phyloP scores from a whole-genome alignment of 2,888 invertebrate genomes.

The Dioctria rufipes region DNA sequence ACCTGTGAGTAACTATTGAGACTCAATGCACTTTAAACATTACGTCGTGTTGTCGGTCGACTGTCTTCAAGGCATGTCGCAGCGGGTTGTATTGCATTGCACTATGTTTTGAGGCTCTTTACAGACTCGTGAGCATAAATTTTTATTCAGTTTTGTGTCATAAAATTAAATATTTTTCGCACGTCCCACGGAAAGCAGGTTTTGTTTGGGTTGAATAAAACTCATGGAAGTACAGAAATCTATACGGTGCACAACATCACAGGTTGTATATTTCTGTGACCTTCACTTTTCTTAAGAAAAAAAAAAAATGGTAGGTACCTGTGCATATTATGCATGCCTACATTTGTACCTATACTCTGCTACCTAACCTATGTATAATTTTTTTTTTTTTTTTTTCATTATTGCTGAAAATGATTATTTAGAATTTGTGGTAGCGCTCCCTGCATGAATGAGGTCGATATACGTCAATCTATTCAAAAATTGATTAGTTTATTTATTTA shows the following conservation, averaged over 20 bases:
- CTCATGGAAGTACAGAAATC: conserved; percentile 1
- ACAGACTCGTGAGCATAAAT: conserved; percentile 8
- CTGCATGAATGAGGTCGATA: not conserved
- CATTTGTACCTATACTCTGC: too few species aligned
- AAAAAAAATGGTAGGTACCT: not conserved
- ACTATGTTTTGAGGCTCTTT: not conserved
- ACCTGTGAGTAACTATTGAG: conserved; percentile 26
- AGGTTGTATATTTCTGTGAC: conserved; percentile 4
- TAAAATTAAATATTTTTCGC: conserved; percentile 43
- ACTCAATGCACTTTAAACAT: conserved; percentile 34
- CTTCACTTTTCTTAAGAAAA: conserved; percentile 30
- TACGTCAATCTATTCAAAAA: not conserved
- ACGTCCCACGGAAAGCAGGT: conserved; percentile 43
- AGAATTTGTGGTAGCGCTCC: not conserved
- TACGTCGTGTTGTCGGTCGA: not conserved
- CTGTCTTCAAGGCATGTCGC: not conserved
- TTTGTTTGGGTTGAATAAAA: conserved; percentile 44
- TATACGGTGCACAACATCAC: conserved; percentile 3
- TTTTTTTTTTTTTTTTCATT: not conserved
- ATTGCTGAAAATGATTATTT: not conserved
- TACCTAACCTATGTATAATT: too few species aligned
- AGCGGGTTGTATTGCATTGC: not conserved
- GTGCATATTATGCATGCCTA: not conserved
- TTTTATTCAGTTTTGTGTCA: conserved; percentile 22
- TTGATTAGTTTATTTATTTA: not conserved